These are phyloP conservation scores for Hyperoodon ampullatus DNA, from an alignment of 2,113 vertebrate species.

Conservation along the genomic window DNA sequence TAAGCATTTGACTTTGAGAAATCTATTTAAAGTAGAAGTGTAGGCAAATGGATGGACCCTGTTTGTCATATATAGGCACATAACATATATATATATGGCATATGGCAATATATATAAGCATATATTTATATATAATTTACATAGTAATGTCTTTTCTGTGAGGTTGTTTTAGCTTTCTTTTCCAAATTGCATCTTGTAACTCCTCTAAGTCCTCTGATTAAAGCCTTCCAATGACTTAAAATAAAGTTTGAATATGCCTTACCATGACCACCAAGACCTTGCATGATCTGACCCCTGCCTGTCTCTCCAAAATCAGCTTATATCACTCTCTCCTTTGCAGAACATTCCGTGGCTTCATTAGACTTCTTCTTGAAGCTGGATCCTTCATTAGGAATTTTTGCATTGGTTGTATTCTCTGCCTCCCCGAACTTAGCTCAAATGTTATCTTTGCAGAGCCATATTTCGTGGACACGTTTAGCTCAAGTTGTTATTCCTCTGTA, in stretches of 20 bases:
- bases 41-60: background rate
- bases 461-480: background rate
- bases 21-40: slow-evolving; percentile 11
- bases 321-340: background rate
- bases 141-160: background rate
- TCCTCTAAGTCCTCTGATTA: background rate
- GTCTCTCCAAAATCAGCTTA: background rate
- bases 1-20: slow-evolving; percentile 49
- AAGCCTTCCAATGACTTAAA: background rate
- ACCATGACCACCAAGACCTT: background rate
- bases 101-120: background rate
- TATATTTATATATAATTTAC: background rate
- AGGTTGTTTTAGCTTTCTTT: background rate
- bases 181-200: background rate
- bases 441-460: background rate
- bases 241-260: background rate
- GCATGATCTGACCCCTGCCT: background rate
- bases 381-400: background rate
- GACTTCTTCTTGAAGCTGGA: background rate
- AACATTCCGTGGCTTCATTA: background rate
- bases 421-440: background rate
- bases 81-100: background rate
- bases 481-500: background rate
- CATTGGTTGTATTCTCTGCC: background rate
- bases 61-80: background rate